These are phyloP conservation scores for Octodon degus DNA, from an alignment of 2,113 vertebrate species.

Conservation along the genomic window DNA sequence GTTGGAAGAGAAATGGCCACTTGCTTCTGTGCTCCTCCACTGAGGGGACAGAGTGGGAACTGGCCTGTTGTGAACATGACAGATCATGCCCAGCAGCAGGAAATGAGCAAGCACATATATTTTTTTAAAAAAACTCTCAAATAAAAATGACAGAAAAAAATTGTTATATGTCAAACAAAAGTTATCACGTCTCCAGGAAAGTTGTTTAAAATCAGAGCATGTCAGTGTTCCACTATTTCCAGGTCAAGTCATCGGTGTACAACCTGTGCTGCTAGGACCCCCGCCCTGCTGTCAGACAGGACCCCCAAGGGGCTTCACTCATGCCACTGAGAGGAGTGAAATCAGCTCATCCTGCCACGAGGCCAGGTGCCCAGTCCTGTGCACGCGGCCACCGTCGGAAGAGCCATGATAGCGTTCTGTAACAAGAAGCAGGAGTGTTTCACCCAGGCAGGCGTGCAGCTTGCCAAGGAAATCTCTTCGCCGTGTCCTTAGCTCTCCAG, in stretches of 20 bases:
- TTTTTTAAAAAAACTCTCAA: conserved; percentile 58
- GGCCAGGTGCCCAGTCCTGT: background rate
- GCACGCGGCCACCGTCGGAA: rapidly evolving
- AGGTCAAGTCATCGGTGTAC: background rate
- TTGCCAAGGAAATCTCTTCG: background rate
- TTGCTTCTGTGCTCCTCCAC: background rate
- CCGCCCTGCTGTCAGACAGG: background rate
- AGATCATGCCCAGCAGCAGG: conserved; percentile 51
- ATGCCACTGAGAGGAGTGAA: background rate
- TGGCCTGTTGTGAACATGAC: background rate
- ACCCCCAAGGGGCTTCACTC: rapidly evolving
- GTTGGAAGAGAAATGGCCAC: background rate
- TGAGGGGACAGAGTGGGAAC: background rate
- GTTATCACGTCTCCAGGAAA: conserved; percentile 43
- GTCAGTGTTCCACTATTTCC: background rate
- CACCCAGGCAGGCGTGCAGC: too few species aligned
- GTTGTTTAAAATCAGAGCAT: background rate
- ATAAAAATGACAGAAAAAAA: conserved; percentile 43
- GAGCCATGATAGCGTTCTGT: background rate
- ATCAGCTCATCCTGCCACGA: background rate
- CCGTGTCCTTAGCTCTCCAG: background rate
- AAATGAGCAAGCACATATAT: conserved; percentile 49
- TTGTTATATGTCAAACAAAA: background rate
- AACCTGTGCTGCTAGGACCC: background rate
- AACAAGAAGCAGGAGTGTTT: background rate